Base-by-base conservation (phyloP, 2,113 vertebrate species). In the Carassius gibelio region DNA sequence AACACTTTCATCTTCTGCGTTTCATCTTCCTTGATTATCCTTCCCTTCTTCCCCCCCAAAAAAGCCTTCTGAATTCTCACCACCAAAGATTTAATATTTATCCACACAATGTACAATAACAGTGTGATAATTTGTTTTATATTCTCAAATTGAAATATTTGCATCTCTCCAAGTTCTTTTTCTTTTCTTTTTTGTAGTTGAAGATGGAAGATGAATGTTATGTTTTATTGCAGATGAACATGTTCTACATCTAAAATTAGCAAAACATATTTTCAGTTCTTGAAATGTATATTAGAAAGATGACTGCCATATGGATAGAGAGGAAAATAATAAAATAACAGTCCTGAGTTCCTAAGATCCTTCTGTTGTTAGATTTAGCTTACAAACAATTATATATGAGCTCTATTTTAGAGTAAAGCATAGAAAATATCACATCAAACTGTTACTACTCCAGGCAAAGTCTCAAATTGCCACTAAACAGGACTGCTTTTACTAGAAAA, bases 11-110 rank as follows among this genome's bases (percentile, higher is more conserved):
- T 87, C 82, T 84, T 57, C 17, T 61, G 14, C 5, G 57, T 75
- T 84, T 87, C 69, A 77, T 88, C 19, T 82, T 76, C 2, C 19
- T 50, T 82, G 76, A 45, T 86, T 66, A 87, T 83, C 36, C 42
- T 13, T 66, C 75, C 34, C 71, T 62, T 80, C n/a, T 71, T 85
- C 83, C 15, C 75, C 80, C 80, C 4, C 3, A 36, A 81, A n/a
- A 59, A 85, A 62, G 15, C 26, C 42, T 17, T 68, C 4, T 19
- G 30, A 48, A 42, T 45, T 75, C 69, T 48, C 57, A 57, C 72
- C 8, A 34, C 61, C 8, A 69, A 75, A 81, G 10, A 61, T 21
- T 45, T 36, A 23, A 30, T 42, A 11, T 76, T 61, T 76, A 81
- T 77, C 23, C 15, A 17, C 36, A 68, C 34, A 71, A 17, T 84